These are phyloP conservation scores for Tuberolachnus salignus DNA, from an alignment of 2,888 invertebrate genomes.

Conservation along the genomic window DNA sequence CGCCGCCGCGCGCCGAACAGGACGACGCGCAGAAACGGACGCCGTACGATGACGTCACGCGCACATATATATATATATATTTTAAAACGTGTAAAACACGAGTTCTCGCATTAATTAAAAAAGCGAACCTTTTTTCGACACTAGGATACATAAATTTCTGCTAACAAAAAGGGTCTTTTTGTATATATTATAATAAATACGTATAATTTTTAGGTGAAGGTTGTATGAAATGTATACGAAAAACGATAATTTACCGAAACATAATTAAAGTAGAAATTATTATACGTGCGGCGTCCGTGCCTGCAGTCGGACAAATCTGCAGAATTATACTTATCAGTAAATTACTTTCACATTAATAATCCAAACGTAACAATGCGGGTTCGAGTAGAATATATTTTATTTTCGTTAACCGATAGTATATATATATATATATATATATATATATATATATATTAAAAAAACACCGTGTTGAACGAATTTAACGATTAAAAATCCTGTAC, in stretches of 20 bases:
- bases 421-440: neutral
- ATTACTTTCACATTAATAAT: neutral
- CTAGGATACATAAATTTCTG: slow-evolving; percentile 23
- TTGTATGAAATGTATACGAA: neutral
- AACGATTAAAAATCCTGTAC: no score
- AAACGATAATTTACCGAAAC: neutral
- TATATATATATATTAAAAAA: neutral
- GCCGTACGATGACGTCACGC: slow-evolving; percentile 27
- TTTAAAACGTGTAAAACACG: slow-evolving; percentile 27
- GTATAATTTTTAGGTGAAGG: slow-evolving; percentile 9
- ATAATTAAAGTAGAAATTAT: slow-evolving; percentile 14
- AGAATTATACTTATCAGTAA: slow-evolving; percentile 1
- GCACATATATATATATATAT: neutral
- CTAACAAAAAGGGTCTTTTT: slow-evolving; percentile 17
- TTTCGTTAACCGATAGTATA: neutral
- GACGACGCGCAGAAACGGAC: neutral
- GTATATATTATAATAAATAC: no score
- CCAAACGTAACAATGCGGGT: no score
- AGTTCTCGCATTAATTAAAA: slow-evolving; percentile 29
- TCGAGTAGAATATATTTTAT: no score
- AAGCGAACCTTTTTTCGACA: slow-evolving; percentile 6
- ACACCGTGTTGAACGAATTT: no score
- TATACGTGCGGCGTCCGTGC: neutral
- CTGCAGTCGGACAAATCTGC: neutral
- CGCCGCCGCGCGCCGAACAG: neutral